A percentile compares a stretch with the other conserved stretches of the same genome.
These are phyloP conservation scores for Paramuricea clavata DNA, from an alignment of 92 coral and sea anemone genomes.

Conservation along the genomic window DNA sequence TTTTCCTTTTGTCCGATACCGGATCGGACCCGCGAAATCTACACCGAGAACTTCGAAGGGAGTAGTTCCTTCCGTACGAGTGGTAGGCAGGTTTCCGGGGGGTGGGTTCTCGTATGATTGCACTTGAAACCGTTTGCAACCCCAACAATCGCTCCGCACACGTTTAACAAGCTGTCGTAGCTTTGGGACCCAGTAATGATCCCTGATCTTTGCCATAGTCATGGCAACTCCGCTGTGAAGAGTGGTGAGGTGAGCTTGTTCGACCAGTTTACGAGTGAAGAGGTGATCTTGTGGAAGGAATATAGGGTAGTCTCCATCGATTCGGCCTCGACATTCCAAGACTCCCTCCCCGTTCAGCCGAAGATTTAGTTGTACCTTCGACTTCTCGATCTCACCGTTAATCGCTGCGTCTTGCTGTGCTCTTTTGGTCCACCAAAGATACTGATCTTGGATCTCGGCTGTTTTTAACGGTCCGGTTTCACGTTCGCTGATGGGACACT, in stretches of 20 bases:
- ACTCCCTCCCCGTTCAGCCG: conserved; percentile 46
- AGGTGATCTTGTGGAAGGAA: conserved; percentile 44
- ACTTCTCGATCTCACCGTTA: conserved; percentile 32
- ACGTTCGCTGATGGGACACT: neutral
- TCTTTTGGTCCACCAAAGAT: conserved; percentile 30
- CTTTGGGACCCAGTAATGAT: conserved; percentile 50
- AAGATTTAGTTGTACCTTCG: conserved; percentile 34
- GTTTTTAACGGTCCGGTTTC: conserved; percentile 51
- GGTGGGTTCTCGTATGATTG: conserved; percentile 42
- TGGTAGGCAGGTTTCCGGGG: conserved; percentile 57
- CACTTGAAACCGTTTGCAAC: conserved; percentile 41
- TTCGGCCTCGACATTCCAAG: conserved; percentile 55
- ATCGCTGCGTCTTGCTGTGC: neutral
- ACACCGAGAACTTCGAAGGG: conserved; percentile 57
- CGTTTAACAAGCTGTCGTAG: conserved; percentile 58
- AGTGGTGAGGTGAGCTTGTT: conserved; percentile 36
- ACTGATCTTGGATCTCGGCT: conserved; percentile 30
- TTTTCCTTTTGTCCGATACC: conserved; percentile 32
- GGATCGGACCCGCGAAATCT: conserved; percentile 48
- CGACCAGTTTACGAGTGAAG: conserved; percentile 47
- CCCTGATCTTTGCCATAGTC: conserved; percentile 59
- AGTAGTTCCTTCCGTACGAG: conserved; percentile 50
- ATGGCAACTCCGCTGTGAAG: conserved; percentile 55
- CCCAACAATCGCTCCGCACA: conserved; percentile 36
- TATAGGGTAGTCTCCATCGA: conserved; percentile 55